Percentiles rank a stretch among this genome's conserved stretches.
Conservation (phyloP, 1,140 invertebrate genomes). For the Drosophila pruinosa region DNA sequence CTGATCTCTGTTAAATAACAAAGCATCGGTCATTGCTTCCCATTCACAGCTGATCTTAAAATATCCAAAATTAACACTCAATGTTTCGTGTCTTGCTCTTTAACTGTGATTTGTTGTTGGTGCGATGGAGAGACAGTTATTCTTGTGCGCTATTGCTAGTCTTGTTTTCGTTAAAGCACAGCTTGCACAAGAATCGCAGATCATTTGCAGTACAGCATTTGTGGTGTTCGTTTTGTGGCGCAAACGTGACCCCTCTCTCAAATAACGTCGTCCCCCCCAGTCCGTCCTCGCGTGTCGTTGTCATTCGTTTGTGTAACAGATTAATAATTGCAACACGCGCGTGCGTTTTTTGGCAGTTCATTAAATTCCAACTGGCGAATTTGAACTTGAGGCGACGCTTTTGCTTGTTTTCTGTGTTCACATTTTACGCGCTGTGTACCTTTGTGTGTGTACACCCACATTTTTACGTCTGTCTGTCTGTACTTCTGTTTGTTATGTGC, state of each 20-base stretch:
- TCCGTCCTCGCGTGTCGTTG: too few relatives aligned
- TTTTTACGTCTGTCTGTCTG: background rate
- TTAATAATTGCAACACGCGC: constrained; percentile 39
- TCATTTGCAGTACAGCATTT: constrained; percentile 48
- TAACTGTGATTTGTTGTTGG: background rate
- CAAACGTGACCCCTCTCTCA: constrained; percentile 38
- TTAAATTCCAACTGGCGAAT: constrained; percentile 47
- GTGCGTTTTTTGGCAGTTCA: constrained; percentile 40
- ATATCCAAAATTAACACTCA: constrained; percentile 35
- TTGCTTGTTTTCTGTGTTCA: background rate
- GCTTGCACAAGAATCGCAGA: constrained; percentile 39
- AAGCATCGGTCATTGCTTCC: background rate
- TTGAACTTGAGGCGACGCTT: constrained; percentile 11
- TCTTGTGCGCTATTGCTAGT: background rate
- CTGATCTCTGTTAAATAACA: constrained; percentile 26
- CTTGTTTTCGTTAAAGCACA: constrained; percentile 49
- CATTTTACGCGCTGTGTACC: background rate
- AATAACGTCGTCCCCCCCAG: background rate
- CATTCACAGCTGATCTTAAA: constrained; percentile 1
- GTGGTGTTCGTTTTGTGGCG: constrained; percentile 37
- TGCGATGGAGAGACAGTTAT: too few relatives aligned
- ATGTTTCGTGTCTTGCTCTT: constrained; percentile 31
- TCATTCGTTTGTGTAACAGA: background rate
- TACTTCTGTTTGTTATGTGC: constrained; percentile 11
- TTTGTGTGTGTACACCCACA: background rate